Evolutionary conservation across 2,113 vertebrate species (phyloP).

Genomic region (Microcebus tavaratra): DNA sequence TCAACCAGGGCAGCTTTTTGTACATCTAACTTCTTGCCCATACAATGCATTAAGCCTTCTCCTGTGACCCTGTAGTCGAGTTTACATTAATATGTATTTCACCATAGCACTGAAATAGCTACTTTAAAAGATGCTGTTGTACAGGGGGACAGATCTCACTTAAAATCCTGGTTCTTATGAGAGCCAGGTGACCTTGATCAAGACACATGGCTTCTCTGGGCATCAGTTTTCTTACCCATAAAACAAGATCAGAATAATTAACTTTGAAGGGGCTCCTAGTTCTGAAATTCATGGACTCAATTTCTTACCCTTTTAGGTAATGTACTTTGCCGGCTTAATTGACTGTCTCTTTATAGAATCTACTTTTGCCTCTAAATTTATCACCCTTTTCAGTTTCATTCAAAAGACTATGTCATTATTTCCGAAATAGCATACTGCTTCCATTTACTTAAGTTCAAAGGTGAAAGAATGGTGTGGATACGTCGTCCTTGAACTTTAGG

Average conservation of each 20-base stretch:
- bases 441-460: not conserved
- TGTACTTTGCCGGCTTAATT: constrained; percentile 1
- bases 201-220: not conserved
- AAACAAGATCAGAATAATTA: constrained; percentile 45
- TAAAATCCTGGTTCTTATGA: not conserved
- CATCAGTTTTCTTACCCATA: constrained; percentile 14
- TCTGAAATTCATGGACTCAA: constrained; percentile 48
- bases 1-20: not conserved
- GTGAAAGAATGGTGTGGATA: not conserved
- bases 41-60: not conserved
- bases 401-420: not conserved
- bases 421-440: not conserved
- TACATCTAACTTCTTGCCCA: not conserved
- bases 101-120: not conserved
- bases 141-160: not conserved
- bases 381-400: not conserved
- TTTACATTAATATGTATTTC: not conserved
- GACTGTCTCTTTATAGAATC: constrained; percentile 1
- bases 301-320: not conserved
- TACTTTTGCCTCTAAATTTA: constrained; percentile 30
- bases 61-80: not conserved
- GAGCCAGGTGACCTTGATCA: not conserved
- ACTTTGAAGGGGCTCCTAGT: not conserved
- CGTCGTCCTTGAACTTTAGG: not conserved
- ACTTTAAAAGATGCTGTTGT: not conserved